Conservation (phyloP, 2,113 vertebrate genomes). For the Istiophorus platypterus region DNA sequence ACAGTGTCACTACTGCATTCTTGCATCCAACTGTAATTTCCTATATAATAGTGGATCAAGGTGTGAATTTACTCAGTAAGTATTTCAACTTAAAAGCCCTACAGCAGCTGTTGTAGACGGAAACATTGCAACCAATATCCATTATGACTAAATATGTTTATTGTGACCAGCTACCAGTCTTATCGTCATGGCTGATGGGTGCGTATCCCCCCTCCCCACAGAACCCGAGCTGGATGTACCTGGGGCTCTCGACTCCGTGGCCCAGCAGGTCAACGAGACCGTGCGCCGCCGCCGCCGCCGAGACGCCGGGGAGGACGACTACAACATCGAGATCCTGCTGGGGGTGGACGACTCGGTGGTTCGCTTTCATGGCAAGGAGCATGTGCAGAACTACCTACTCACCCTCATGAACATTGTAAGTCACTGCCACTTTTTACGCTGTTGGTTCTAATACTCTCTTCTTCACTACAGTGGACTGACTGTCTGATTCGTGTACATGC, state of each 20-base stretch:
- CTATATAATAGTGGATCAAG: too few species aligned
- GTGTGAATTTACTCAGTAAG: too few species aligned
- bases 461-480: background rate
- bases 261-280: conserved; percentile 86
- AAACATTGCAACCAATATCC: too few species aligned
- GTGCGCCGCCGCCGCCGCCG: conserved; percentile 84
- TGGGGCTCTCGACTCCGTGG: conserved; percentile 77
- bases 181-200: background rate
- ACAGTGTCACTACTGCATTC: too few species aligned
- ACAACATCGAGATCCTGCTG: conserved; percentile 97
- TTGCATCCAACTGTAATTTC: too few species aligned
- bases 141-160: too few species aligned
- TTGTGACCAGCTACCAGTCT: too few species aligned
- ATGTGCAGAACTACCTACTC: conserved; percentile 99
- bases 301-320: conserved; percentile 88
- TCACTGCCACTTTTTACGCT: background rate
- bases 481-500: background rate
- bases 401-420: conserved; percentile 99
- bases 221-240: conserved; percentile 81
- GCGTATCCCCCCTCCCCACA: conserved; percentile 37
- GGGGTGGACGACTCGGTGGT: conserved; percentile 98
- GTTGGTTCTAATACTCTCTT: background rate
- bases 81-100: too few species aligned
- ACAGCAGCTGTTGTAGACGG: too few species aligned
- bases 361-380: conserved; percentile 97